Evolutionary conservation across 2,888 invertebrate genomes (phyloP), one percentile per base, ranked within the genome.

Genomic region (Dorcus parallelipipedus): DNA sequence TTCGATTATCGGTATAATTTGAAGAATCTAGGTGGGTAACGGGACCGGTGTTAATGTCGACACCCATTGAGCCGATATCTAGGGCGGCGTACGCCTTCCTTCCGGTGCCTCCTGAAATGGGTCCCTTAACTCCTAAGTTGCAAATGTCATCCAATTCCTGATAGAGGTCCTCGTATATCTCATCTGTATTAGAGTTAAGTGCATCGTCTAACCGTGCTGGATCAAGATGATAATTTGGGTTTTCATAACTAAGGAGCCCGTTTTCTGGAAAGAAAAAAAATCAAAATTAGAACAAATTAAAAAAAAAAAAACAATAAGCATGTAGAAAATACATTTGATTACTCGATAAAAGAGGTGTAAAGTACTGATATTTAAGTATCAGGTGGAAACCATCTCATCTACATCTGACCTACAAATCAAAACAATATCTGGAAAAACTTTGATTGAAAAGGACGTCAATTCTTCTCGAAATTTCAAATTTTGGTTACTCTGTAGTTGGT

Each of bases 211-310:
- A 82, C 6, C 88, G 83, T 48, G 88, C 85, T 59, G 90, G 88
- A 75, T 89, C 89, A 82, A 91, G 79, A 74, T 91, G 91, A 79
- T 94, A 94, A 81, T 94, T 94, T 26, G 94, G 93, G 78, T 94
- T 94, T 82, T 93, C 91, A 81, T 93, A 94, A 71, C 93, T 93
- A 75, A 93, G 83, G 65, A 92, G 86, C 77, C 93, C 93, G 84
- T 92, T 92, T 83, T 93, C 93, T 93, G 86, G 45, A 82, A 83
- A 75, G 1, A 33, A 6, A 5, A 33, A 33, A 33, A 7, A 6
- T 7, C 5, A 6, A 33, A 5, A 33, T 33, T 6, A 33, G 6
- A 6, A 33, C 26, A 5, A 33, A 33, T 7, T 20, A 20, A 20
- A 20, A 3, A 20, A 20, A 20, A 3, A 33, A 33, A 33, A 33